phyloP scores from a whole-genome alignment of 2,797 vertebrate genomes.

The Onychomys arenicola region DNA sequence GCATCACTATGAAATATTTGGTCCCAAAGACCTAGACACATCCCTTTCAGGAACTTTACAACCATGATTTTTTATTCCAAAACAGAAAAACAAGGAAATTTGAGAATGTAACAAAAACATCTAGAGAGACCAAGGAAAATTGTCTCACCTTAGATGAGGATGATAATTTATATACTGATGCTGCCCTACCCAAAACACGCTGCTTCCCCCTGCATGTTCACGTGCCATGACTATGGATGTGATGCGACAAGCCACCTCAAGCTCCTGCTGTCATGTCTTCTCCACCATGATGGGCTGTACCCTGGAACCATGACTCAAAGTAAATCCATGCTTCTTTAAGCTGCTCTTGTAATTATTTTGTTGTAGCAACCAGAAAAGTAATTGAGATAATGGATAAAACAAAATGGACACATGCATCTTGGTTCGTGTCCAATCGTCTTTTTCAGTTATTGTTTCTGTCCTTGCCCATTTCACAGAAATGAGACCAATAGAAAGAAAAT shows the following conservation, averaged over 20 bases:
- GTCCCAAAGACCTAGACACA: background rate
- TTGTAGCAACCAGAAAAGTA: background rate
- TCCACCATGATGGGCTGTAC: too few relatives aligned
- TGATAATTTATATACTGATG: background rate
- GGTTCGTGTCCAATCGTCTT: background rate
- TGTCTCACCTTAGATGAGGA: background rate
- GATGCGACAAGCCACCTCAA: background rate
- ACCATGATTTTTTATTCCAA: background rate
- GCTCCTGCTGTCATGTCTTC: background rate
- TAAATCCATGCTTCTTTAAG: background rate
- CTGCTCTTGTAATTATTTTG: background rate
- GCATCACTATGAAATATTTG: background rate
- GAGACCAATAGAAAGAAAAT: background rate
- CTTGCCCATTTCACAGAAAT: background rate
- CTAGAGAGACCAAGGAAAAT: background rate
- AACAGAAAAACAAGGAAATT: slow-evolving; percentile 27
- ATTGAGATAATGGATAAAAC: background rate
- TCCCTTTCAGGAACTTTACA: background rate
- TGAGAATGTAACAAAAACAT: background rate
- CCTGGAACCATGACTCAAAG: background rate
- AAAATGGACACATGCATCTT: background rate
- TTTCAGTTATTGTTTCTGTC: background rate
- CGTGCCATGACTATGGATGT: too few relatives aligned
- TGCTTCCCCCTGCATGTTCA: background rate
- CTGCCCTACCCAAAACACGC: background rate